A percentile compares a stretch with the other conserved stretches of the same genome.
These are phyloP conservation scores for Volucella zonaria DNA, from an alignment of 2,888 invertebrate genomes.

Conservation along the genomic window DNA sequence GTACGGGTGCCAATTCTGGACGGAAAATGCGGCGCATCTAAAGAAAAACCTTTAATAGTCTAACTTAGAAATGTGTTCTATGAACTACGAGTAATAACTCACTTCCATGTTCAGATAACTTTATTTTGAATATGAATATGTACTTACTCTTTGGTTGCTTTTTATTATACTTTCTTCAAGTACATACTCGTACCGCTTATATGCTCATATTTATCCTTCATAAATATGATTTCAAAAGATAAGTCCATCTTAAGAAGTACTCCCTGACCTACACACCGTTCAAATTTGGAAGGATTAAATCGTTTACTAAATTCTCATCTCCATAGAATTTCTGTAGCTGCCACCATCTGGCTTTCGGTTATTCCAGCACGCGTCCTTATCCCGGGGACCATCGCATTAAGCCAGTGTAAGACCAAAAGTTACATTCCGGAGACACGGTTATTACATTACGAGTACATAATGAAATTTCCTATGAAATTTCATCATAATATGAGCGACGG, in stretches of 20 bases:
- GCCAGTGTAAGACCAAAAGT: constrained; percentile 55
- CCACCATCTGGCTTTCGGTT: background rate
- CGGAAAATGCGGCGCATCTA: too few relatives aligned
- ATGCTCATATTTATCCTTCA: background rate
- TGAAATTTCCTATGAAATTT: constrained; percentile 61
- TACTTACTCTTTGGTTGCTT: too few relatives aligned
- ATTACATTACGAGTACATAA: constrained; percentile 51
- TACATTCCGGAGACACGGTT: constrained; percentile 44
- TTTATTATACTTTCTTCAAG: too few relatives aligned
- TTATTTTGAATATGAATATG: too few relatives aligned
- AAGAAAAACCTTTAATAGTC: too few relatives aligned
- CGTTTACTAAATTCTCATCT: constrained; percentile 11
- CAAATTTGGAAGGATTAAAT: constrained; percentile 14
- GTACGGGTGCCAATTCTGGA: too few relatives aligned
- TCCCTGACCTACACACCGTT: background rate
- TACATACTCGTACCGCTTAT: too few relatives aligned
- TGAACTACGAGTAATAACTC: too few relatives aligned
- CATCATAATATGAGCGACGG: constrained; percentile 44
- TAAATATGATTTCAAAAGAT: background rate
- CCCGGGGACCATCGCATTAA: constrained; percentile 34
- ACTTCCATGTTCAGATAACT: too few relatives aligned
- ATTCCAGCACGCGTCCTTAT: constrained; percentile 23
- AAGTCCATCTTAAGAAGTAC: background rate
- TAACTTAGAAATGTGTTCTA: too few relatives aligned
- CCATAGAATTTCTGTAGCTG: background rate